Conservation (phyloP, 1,140 invertebrate species). For the Cryptotermes secundus region DNA sequence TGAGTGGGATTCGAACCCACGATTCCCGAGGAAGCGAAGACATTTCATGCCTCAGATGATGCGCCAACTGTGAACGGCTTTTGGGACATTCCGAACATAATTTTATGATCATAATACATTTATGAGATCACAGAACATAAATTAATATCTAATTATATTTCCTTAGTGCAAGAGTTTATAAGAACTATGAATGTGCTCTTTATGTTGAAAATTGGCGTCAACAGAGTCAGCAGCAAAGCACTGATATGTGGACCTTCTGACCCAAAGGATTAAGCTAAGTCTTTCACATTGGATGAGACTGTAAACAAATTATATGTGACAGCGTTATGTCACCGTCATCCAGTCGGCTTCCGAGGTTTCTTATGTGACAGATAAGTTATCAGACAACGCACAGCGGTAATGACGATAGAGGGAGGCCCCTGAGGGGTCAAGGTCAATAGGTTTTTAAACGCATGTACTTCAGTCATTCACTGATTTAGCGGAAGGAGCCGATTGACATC, state of each 20-base stretch:
- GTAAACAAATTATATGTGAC: background rate
- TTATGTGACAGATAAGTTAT: background rate
- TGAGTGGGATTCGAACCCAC: no score
- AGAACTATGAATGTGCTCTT: no score
- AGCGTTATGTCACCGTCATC: background rate
- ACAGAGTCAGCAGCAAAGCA: no score
- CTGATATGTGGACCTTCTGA: no score
- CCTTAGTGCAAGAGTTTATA: no score
- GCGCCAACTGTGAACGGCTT: no score
- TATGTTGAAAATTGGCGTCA: constrained; percentile 2
- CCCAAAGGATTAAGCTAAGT: background rate
- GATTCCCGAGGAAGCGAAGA: no score
- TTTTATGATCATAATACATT: background rate
- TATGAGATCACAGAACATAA: background rate
- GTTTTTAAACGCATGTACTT: background rate
- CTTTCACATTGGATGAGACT: background rate
- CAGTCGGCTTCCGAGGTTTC: no score
- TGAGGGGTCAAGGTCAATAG: background rate
- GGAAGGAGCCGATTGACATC: background rate
- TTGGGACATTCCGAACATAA: no score
- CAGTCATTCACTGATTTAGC: background rate
- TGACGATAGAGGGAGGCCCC: background rate
- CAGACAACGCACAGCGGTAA: background rate
- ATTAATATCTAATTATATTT: no score
- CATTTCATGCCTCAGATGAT: no score